A percentile compares a stretch with the other conserved stretches of the same genome.
Evolutionary conservation across 2,797 vertebrate species (phyloP).

Genomic region (Ptychadena robeensis): DNA sequence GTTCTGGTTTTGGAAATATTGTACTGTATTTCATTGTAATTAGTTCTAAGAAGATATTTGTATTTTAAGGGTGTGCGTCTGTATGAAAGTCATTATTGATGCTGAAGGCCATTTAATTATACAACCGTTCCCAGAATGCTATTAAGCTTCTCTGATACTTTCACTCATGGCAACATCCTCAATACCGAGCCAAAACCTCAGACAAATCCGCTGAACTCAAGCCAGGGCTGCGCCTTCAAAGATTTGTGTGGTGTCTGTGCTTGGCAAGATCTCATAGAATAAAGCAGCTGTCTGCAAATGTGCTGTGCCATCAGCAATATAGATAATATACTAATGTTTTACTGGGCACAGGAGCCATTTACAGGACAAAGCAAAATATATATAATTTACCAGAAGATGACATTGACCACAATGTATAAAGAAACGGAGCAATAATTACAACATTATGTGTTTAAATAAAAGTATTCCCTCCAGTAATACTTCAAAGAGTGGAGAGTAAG

Average conservation of each 20-base stretch:
- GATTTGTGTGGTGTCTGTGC: slow-evolving; percentile 31
- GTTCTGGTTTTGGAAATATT: neutral
- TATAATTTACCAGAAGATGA: neutral
- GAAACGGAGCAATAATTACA: neutral
- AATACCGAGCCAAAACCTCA: slow-evolving; percentile 8
- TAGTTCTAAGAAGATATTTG: neutral
- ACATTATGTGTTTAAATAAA: neutral
- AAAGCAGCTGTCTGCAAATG: neutral
- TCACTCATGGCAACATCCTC: slow-evolving; percentile 8
- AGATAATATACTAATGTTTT: neutral
- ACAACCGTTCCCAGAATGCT: slow-evolving; percentile 28
- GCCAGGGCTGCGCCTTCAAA: slow-evolving; percentile 15
- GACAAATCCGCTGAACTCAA: slow-evolving; percentile 32
- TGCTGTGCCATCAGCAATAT: slow-evolving; percentile 23
- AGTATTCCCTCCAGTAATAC: too few species aligned
- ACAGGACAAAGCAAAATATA: neutral
- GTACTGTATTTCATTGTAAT: neutral
- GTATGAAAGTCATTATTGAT: slow-evolving; percentile 28
- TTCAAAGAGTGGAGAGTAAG: too few species aligned
- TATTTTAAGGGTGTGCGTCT: slow-evolving; percentile 5
- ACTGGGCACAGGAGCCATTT: neutral
- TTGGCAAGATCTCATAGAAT: slow-evolving; percentile 18
- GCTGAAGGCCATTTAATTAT: slow-evolving; percentile 37
- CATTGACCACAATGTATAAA: neutral
- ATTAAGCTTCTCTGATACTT: slow-evolving; percentile 37